These are phyloP conservation scores for Phalacrocorax pelagicus DNA, from an alignment of 2,113 vertebrate genomes.

Conservation along the genomic window DNA sequence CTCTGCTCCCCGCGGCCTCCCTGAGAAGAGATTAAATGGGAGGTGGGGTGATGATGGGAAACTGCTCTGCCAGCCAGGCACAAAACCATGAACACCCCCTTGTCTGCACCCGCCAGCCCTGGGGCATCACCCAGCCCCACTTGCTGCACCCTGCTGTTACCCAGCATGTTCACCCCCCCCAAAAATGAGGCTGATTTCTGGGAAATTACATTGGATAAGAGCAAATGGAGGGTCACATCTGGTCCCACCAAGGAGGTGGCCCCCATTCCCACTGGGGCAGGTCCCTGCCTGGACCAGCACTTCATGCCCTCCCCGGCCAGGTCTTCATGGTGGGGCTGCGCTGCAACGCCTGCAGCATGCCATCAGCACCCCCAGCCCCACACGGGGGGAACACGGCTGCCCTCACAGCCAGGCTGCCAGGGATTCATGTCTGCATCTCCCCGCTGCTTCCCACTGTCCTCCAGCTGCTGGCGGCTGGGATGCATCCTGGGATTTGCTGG, in stretches of 20 bases:
- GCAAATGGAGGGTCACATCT: accelerated
- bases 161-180: accelerated
- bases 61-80: neutral
- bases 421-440: neutral
- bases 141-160: accelerated
- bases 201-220: neutral
- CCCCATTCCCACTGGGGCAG: accelerated
- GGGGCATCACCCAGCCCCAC: accelerated
- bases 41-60: neutral
- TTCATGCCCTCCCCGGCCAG: neutral
- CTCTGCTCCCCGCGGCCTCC: accelerated
- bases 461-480: neutral
- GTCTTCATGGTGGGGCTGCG: neutral
- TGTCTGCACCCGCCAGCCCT: accelerated
- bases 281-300: neutral
- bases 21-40: neutral
- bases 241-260: accelerated
- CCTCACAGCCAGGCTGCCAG: accelerated
- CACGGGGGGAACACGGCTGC: accelerated
- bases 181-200: neutral
- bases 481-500: accelerated
- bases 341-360: accelerated
- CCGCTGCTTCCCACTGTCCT: neutral
- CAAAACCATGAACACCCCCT: accelerated
- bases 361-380: accelerated